Conservation (phyloP, 2,888 invertebrate species). For the Ectropis crepuscularia region DNA sequence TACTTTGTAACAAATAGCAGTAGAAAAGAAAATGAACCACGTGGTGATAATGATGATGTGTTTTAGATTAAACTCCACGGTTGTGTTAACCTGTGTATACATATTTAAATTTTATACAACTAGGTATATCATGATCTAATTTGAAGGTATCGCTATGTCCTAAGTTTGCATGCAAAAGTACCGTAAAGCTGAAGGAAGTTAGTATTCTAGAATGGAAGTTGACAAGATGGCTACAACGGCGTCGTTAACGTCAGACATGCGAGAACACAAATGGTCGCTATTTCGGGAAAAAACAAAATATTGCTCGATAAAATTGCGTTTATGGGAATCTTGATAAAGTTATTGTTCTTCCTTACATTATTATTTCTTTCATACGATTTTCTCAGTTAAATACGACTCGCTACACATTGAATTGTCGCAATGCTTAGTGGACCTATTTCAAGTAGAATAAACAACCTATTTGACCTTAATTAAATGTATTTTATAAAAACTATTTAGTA, state of each 20-base stretch:
- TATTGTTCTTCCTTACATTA: neutral
- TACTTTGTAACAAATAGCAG: neutral
- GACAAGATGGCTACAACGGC: conserved; percentile 17
- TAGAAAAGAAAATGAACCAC: too few species aligned
- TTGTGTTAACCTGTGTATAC: too few species aligned
- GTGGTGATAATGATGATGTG: too few species aligned
- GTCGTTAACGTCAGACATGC: conserved; percentile 14
- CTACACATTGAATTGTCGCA: too few species aligned
- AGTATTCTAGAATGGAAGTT: conserved; percentile 21
- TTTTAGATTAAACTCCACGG: too few species aligned
- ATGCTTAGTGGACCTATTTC: too few species aligned
- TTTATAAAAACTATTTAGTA: too few species aligned
- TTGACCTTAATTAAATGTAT: too few species aligned
- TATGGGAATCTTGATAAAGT: conserved; percentile 5
- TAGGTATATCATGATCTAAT: neutral
- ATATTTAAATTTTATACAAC: neutral
- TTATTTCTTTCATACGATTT: conserved; percentile 7
- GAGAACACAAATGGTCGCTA: conserved; percentile 9
- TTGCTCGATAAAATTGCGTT: conserved; percentile 13
- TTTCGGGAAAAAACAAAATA: conserved; percentile 9
- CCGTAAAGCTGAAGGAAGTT: conserved; percentile 14
- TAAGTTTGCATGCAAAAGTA: conserved; percentile 18
- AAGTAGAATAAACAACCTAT: too few species aligned
- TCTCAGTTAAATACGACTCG: neutral
- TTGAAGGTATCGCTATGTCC: conserved; percentile 4